Percentiles rank a stretch among this genome's conserved stretches.
These are phyloP conservation scores for Eunapius fragilis DNA, from an alignment of 37 sponge, comb jelly and placozoan species.

Conservation along the genomic window DNA sequence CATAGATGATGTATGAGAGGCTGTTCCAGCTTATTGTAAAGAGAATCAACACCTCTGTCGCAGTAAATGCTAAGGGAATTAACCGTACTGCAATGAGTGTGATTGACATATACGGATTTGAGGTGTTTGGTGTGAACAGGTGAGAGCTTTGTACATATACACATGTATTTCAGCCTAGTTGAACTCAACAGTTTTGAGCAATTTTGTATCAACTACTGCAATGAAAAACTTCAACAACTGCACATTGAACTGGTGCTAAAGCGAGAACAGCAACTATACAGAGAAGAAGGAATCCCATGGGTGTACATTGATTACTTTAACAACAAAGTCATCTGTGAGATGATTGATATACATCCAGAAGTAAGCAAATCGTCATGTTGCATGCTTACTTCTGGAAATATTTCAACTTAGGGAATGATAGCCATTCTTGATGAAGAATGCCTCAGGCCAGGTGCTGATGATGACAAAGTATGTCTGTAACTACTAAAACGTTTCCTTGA, in stretches of 20 bases:
- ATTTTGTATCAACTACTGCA: slow-evolving; percentile 98
- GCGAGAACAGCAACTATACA: slow-evolving; percentile 67
- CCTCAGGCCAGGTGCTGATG: slow-evolving; percentile 63
- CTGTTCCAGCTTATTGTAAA: slow-evolving; percentile 64
- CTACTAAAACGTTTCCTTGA: background rate
- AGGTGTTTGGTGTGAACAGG: slow-evolving; percentile 76
- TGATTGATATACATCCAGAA: slow-evolving; percentile 52
- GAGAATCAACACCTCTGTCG: slow-evolving; percentile 48
- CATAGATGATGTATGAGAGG: slow-evolving; percentile 65
- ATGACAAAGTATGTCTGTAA: slow-evolving; percentile 46
- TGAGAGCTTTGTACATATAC: background rate
- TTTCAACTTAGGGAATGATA: slow-evolving; percentile 54
- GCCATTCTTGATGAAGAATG: slow-evolving; percentile 70
- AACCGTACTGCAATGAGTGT: slow-evolving; percentile 61
- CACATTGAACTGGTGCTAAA: slow-evolving; percentile 60
- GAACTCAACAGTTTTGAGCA: slow-evolving; percentile 82
- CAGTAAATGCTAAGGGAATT: slow-evolving; percentile 1
- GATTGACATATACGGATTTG: slow-evolving; percentile 82
- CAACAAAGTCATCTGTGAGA: slow-evolving; percentile 69
- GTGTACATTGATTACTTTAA: slow-evolving; percentile 71
- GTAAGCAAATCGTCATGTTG: background rate
- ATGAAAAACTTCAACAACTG: slow-evolving; percentile 95
- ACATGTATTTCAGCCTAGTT: background rate
- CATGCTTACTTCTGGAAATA: background rate
- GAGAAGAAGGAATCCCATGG: slow-evolving; percentile 69